These are phyloP conservation scores for Drosophila macrospina DNA, from an alignment of 2,888 invertebrate genomes.

Conservation along the genomic window DNA sequence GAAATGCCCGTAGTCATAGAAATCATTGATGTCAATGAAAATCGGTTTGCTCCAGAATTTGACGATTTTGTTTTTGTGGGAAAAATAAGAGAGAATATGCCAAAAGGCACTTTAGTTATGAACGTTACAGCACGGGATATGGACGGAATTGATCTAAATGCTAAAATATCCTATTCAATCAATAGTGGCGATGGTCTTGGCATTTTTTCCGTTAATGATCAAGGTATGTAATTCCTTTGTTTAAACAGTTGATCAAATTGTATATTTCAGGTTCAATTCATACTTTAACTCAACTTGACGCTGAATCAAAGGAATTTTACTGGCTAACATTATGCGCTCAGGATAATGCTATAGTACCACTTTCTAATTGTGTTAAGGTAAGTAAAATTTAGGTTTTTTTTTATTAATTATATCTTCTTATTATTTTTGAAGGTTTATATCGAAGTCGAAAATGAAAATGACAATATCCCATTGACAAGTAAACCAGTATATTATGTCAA, in stretches of 20 bases:
- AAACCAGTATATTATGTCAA: conserved; percentile 94
- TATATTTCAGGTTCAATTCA: conserved; percentile 91
- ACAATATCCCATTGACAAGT: conserved; percentile 96
- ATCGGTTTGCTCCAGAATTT: conserved; percentile 93
- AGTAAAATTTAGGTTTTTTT: background rate
- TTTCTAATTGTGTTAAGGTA: conserved; percentile 93
- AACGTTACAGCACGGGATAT: conserved; percentile 92
- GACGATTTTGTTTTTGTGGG: conserved; percentile 92
- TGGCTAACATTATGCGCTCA: conserved; percentile 98
- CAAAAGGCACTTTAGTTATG: conserved; percentile 91
- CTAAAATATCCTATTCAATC: conserved; percentile 93
- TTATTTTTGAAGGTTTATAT: conserved; percentile 89
- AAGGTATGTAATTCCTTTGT: conserved; percentile 88
- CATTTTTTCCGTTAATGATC: conserved; percentile 94
- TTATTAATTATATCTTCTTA: background rate
- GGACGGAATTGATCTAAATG: conserved; percentile 92
- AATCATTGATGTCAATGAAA: conserved; percentile 97
- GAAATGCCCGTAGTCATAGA: conserved; percentile 93
- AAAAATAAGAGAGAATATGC: conserved; percentile 92
- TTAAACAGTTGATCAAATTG: background rate
- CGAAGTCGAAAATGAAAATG: conserved; percentile 96
- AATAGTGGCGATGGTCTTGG: conserved; percentile 96
- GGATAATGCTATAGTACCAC: conserved; percentile 95
- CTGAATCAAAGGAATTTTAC: conserved; percentile 94
- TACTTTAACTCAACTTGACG: conserved; percentile 93